Conservation (phyloP, 2,888 invertebrate species). For the Eudasyphora cyanicolor region DNA sequence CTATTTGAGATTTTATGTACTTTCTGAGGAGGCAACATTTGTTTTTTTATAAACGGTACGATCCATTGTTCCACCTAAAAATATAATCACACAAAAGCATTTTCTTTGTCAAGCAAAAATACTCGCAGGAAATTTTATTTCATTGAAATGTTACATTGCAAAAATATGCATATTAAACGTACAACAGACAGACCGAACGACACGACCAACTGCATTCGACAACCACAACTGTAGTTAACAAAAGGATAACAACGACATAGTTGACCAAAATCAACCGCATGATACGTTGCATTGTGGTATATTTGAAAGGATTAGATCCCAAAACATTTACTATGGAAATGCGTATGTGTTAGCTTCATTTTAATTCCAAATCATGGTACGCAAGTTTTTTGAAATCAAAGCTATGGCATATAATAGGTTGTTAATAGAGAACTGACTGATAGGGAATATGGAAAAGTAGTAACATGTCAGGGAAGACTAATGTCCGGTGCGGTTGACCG, state of each 20-base stretch:
- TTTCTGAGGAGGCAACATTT: background rate
- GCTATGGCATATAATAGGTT: no score
- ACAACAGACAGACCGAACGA: no score
- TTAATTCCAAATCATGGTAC: no score
- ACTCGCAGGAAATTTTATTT: conserved; percentile 2
- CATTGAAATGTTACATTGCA: conserved; percentile 6
- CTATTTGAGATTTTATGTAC: background rate
- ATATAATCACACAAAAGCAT: background rate
- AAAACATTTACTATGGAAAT: no score
- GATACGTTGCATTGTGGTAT: background rate
- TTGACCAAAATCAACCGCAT: background rate
- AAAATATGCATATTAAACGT: conserved; percentile 22
- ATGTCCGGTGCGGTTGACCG: no score
- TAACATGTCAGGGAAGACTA: no score
- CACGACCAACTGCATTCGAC: background rate
- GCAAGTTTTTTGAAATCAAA: no score
- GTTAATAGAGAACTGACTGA: no score
- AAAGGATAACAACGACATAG: background rate
- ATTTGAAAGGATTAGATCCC: no score
- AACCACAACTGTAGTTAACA: conserved; percentile 16
- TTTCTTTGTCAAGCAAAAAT: background rate
- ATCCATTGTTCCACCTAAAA: background rate
- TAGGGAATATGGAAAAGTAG: no score
- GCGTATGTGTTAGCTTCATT: no score
- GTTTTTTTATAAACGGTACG: background rate